These are phyloP conservation scores for Lottia gigantea DNA, from an alignment of 2,888 invertebrate genomes.

Conservation along the genomic window DNA sequence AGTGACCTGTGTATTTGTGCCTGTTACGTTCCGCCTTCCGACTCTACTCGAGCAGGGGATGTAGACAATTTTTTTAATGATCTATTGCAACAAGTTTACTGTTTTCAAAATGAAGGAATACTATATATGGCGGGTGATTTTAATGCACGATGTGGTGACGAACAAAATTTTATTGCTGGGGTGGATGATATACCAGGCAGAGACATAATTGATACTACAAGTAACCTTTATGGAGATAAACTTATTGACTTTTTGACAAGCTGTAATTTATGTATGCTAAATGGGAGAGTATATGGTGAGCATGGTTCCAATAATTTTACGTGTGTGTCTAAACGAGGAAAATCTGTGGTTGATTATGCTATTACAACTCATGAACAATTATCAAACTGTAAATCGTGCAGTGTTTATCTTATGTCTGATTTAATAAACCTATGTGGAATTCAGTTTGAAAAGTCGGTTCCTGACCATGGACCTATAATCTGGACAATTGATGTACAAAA, in stretches of 20 bases:
- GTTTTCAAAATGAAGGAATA: not conserved
- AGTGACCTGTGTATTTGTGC: not conserved
- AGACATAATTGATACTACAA: not conserved
- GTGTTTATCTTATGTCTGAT: not conserved
- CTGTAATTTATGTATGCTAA: not conserved
- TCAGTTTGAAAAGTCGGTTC: not conserved
- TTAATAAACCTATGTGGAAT: not conserved
- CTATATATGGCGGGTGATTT: not conserved
- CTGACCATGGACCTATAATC: not conserved
- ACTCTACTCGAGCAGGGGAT: not conserved
- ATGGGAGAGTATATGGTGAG: not conserved
- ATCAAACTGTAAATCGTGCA: not conserved
- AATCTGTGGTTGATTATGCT: not conserved
- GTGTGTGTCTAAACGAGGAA: not conserved
- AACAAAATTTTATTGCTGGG: not conserved
- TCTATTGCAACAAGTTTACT: not conserved
- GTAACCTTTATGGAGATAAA: not conserved
- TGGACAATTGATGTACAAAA: not conserved
- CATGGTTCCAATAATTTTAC: not conserved
- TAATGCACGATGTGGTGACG: conserved; percentile 1
- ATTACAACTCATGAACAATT: not conserved
- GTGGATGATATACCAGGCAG: not conserved
- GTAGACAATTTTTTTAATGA: not conserved
- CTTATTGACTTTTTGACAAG: not conserved
- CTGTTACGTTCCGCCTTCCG: not conserved